Evolutionary conservation across 2,888 invertebrate genomes (phyloP), one percentile per base, ranked within the genome.

Genomic region (Antheraea assamensis): DNA sequence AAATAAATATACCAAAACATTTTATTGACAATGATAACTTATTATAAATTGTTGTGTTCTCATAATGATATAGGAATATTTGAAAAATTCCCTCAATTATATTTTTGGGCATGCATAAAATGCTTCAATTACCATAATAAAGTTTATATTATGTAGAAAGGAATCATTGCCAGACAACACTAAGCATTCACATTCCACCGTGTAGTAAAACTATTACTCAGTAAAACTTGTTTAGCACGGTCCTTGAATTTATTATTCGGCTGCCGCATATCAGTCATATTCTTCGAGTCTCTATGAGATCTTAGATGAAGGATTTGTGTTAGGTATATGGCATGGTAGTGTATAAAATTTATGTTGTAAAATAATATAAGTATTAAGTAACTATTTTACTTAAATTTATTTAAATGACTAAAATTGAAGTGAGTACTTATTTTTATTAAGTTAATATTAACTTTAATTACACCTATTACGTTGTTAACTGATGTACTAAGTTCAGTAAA

Each of bases 181-280:
- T 30, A 21, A 17, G n/a, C 61, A 64, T 64, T 64, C 61, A 64
- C 61, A 64, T 17, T 64, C 27, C 30, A 64, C 15, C 5, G 17
- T 30, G 30, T 64, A 58, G 24, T 30, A 27, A 55, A n/a, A n/a
- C 15, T 10, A 55, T 61, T 61, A 61, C 15, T 61, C 15, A 64
- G 61, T 64, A 64, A 64, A 64, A 64, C 61, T 64, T 30, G 61
- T 64, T 30, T 30, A 61, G 10, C 61, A 19, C 30, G 27, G 21
- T 64, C 61, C 27, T 64, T 64, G 61, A 64, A 64, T 64, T 64
- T 64, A 30, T 64, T 15, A 64, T 64, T 64, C 61, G 61, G 27
- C 61, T 64, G 30, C 19, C 61, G 30, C 30, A 64, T 64, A 64
- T 64, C 61, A 64, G 30, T 30, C 27, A 64, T 64, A 64, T 30